Conservation (phyloP, 1,140 invertebrate species). For the Idris sp. region DNA sequence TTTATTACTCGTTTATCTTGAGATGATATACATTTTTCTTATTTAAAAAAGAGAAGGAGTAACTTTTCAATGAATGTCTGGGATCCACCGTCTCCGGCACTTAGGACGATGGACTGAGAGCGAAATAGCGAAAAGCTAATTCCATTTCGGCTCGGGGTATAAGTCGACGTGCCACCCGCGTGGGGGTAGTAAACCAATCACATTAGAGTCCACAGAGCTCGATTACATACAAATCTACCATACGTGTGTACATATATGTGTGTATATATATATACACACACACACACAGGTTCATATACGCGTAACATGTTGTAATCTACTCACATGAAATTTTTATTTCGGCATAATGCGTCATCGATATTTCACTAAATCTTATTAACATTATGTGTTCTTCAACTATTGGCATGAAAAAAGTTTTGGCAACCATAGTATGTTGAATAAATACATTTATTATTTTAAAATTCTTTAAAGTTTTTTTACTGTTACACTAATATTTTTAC, state of each 20-base stretch:
- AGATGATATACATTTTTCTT: constrained; percentile 11
- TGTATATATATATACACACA: too few relatives aligned
- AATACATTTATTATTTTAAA: too few relatives aligned
- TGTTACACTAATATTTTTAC: too few relatives aligned
- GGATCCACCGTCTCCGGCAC: constrained; percentile 60
- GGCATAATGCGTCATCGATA: constrained; percentile 51
- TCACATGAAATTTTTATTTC: constrained; percentile 55
- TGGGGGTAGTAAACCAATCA: constrained; percentile 71
- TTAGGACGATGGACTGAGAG: constrained; percentile 69
- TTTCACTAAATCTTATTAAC: constrained; percentile 52
- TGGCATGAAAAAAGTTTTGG: constrained; percentile 11
- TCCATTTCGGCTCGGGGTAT: constrained; percentile 68
- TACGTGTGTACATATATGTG: constrained; percentile 28
- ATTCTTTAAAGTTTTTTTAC: too few relatives aligned
- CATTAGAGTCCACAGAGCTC: constrained; percentile 67
- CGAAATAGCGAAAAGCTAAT: constrained; percentile 73
- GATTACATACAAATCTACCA: constrained; percentile 55
- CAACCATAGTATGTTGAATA: too few relatives aligned
- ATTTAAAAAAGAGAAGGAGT: constrained; percentile 24
- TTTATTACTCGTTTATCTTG: constrained; percentile 1
- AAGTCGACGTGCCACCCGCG: constrained; percentile 60
- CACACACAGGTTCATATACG: constrained; percentile 33
- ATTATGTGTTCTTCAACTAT: constrained; percentile 20
- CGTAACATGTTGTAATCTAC: constrained; percentile 48
- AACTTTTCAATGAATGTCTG: constrained; percentile 29